Evolutionary conservation across 2,797 vertebrate species (phyloP).

Genomic region (Takifugu ocellatus): DNA sequence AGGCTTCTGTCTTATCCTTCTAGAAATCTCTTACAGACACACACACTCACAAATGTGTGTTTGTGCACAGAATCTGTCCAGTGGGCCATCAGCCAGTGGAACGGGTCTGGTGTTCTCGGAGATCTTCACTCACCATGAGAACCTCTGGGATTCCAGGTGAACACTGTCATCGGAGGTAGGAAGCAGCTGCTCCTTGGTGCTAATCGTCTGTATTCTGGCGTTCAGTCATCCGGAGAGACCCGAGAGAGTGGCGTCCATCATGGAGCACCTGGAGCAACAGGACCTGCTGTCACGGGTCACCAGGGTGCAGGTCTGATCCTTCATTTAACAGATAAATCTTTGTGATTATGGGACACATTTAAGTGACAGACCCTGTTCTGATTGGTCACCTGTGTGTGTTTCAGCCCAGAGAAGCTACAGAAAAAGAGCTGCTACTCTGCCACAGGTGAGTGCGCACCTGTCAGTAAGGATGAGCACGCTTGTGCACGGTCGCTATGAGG

Average conservation of each 20-base stretch:
- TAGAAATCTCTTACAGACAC: too few species aligned
- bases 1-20: background rate
- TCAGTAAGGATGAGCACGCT: too few species aligned
- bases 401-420: slow-evolving; percentile 58
- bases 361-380: too few species aligned
- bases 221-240: slow-evolving; percentile 58
- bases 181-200: background rate
- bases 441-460: slow-evolving; percentile 50
- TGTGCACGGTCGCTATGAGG: too few species aligned
- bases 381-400: slow-evolving; percentile 18
- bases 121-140: slow-evolving; percentile 51
- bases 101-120: slow-evolving; percentile 61
- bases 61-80: slow-evolving; percentile 48
- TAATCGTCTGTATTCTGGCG: background rate
- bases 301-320: slow-evolving; percentile 31
- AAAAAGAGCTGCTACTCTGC: slow-evolving; percentile 60
- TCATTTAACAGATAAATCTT: background rate
- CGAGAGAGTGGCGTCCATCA: slow-evolving; percentile 50
- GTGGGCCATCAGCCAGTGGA: slow-evolving; percentile 28
- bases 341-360: too few species aligned
- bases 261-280: slow-evolving; percentile 53
- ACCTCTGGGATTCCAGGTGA: slow-evolving; percentile 60
- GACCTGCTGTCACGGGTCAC: slow-evolving; percentile 48
- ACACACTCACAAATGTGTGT: background rate
- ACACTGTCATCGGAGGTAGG: background rate